A percentile compares a stretch with the other conserved stretches of the same genome.
phyloP scores from a whole-genome alignment of 2,888 invertebrate genomes.

The Xestobium rufovillosum region DNA sequence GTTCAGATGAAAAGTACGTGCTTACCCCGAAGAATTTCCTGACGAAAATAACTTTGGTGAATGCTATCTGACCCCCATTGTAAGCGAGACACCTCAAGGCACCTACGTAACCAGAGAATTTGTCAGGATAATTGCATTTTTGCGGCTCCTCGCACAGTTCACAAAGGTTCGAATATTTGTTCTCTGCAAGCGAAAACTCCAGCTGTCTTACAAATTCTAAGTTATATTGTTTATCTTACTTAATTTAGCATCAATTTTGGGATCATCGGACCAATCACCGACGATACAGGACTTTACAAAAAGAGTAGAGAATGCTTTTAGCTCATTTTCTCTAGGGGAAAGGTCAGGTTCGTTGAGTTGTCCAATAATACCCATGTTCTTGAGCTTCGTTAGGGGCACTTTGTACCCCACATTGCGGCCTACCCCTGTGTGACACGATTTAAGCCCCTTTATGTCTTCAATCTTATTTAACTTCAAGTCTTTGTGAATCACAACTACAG shows the following conservation, averaged over 20 bases:
- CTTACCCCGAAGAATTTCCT: conserved; percentile 70
- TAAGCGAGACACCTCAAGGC: conserved; percentile 74
- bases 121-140: conserved; percentile 73
- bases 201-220: not conserved
- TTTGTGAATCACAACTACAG: conserved; percentile 73
- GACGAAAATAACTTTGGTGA: conserved; percentile 75
- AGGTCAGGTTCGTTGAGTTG: conserved; percentile 60
- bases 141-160: conserved; percentile 69
- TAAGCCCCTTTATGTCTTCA: conserved; percentile 63
- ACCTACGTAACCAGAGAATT: conserved; percentile 80
- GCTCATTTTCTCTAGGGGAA: conserved; percentile 70
- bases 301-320: conserved; percentile 70
- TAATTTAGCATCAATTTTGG: conserved; percentile 59
- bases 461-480: conserved; percentile 60
- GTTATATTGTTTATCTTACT: conserved; percentile 48
- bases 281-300: conserved; percentile 82
- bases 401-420: conserved; percentile 86
- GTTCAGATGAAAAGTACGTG: too few species aligned
- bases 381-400: conserved; percentile 69
- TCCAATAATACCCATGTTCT: conserved; percentile 60
- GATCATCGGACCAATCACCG: conserved; percentile 73
- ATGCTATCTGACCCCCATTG: conserved; percentile 78
- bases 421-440: conserved; percentile 81
- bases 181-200: conserved; percentile 47
- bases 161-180: conserved; percentile 70